A percentile compares a stretch with the other conserved stretches of the same genome.
Evolutionary conservation across 2,888 invertebrate species (phyloP).

Genomic region (Seladonia tumulorum): DNA sequence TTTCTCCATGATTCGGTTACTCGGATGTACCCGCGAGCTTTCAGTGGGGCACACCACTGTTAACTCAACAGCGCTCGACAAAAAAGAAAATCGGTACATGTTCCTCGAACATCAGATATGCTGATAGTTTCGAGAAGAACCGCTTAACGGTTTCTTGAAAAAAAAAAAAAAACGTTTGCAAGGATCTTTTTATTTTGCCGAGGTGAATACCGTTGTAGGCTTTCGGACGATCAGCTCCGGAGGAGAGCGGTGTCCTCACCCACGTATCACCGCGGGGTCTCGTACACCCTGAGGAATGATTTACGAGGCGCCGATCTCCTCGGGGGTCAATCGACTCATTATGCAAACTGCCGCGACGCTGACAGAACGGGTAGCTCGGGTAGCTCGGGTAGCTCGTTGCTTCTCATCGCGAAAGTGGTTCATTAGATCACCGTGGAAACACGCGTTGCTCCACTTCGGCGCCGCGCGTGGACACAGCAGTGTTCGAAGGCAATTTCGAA

Average conservation of each 20-base stretch:
- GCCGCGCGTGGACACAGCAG: slow-evolving; percentile 6
- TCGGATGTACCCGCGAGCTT: not conserved
- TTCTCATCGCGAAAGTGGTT: slow-evolving; percentile 63
- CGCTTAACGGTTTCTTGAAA: not conserved
- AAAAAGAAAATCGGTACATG: not conserved
- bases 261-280: not conserved
- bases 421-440: slow-evolving; percentile 64
- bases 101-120: not conserved
- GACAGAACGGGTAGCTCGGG: slow-evolving; percentile 41
- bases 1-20: not conserved
- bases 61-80: too few relatives aligned
- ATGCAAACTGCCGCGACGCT: slow-evolving; percentile 53
- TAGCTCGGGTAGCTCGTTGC: slow-evolving; percentile 43
- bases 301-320: slow-evolving; percentile 42
- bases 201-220: not conserved
- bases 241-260: not conserved
- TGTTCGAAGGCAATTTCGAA: slow-evolving; percentile 44
- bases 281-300: not conserved
- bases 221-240: not conserved
- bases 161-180: not conserved
- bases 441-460: slow-evolving; percentile 57
- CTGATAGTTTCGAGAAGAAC: not conserved
- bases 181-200: not conserved
- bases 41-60: too few relatives aligned
- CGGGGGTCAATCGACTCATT: slow-evolving; percentile 48